Evolutionary conservation across 2,888 invertebrate species (phyloP).

Genomic region (Amorpha juglandis): DNA sequence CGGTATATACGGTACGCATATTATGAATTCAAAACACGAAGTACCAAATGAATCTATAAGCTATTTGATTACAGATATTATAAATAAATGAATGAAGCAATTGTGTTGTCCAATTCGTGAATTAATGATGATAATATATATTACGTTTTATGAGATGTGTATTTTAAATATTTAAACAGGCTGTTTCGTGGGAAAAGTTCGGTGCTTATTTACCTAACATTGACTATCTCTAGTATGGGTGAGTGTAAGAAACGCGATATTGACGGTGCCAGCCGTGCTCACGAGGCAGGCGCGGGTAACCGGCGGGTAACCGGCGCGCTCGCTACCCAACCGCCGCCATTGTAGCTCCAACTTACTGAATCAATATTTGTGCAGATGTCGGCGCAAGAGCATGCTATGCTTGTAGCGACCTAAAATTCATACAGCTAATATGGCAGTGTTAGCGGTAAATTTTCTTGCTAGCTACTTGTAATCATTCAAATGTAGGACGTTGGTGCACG

Average conservation of each 20-base stretch:
- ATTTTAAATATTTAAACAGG: constrained; percentile 16
- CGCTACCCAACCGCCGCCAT: constrained; percentile 58
- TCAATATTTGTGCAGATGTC: constrained; percentile 85
- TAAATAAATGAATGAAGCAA: not conserved
- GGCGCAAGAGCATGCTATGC: constrained; percentile 82
- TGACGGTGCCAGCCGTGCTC: constrained; percentile 46
- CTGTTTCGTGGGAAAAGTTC: constrained; percentile 50
- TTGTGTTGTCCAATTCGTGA: not conserved
- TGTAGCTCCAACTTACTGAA: constrained; percentile 80
- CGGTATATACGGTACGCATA: no score
- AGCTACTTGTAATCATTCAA: constrained; percentile 83
- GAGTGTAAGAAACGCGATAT: constrained; percentile 54
- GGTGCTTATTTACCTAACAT: constrained; percentile 52
- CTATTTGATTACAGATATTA: no score
- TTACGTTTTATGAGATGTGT: not conserved
- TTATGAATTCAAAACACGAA: no score
- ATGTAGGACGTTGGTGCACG: constrained; percentile 82
- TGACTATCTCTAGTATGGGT: constrained; percentile 53
- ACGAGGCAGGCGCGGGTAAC: constrained; percentile 41
- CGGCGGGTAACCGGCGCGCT: constrained; percentile 38
- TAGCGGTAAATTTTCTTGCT: constrained; percentile 84
- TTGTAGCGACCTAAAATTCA: constrained; percentile 83
- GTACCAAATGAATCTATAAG: no score
- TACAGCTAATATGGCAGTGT: constrained; percentile 83
- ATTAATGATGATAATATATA: not conserved